phyloP scores from a whole-genome alignment of 2,888 invertebrate species.

The Oscheius sp. region DNA sequence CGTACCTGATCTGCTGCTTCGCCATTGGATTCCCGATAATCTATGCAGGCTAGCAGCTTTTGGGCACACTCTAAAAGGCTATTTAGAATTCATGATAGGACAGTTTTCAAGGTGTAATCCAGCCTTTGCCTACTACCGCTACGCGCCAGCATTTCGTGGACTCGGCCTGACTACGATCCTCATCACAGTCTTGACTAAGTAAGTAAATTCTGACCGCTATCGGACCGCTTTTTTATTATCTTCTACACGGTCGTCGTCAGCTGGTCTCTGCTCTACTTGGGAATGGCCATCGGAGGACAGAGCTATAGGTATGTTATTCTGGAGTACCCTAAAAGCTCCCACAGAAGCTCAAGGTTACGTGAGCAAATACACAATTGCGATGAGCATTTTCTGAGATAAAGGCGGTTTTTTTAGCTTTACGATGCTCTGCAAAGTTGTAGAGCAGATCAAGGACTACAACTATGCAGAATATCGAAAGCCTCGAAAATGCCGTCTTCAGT shows the following conservation, averaged over 20 bases:
- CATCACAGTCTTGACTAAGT: no score
- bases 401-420: no score
- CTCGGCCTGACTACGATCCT: neutral
- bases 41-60: constrained; percentile 59
- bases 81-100: constrained; percentile 69
- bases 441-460: no score
- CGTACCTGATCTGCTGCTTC: constrained; percentile 73
- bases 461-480: no score
- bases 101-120: constrained; percentile 51
- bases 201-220: neutral
- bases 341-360: neutral
- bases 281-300: neutral
- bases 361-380: neutral
- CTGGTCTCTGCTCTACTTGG: constrained; percentile 17
- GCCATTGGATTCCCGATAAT: constrained; percentile 73
- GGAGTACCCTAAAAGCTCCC: no score
- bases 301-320: neutral
- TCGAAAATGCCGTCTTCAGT: no score
- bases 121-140: constrained; percentile 3
- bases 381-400: no score
- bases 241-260: constrained; percentile 20
- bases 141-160: constrained; percentile 36
- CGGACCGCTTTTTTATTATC: constrained; percentile 5
- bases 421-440: no score
- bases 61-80: no score